Evolutionary conservation across 1,140 invertebrate species (phyloP), one percentile per base, ranked within the genome.

Genomic region (Scaptomyza hsui): DNA sequence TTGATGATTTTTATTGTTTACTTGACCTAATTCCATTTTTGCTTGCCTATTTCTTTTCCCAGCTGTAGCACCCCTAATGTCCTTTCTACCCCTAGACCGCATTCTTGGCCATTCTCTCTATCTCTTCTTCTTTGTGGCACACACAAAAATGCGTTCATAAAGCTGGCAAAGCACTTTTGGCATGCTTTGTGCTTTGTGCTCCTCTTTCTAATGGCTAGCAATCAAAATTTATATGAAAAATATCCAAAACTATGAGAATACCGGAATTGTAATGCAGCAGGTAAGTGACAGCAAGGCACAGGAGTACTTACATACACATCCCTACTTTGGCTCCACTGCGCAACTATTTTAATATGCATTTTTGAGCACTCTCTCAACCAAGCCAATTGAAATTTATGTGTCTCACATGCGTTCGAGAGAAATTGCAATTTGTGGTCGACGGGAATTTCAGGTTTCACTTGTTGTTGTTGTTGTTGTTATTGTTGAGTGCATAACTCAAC

Each of bases 1-100:
- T 49, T 88, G 71, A 72, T 86, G 82, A 86, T 86, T 86, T 86
- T 88, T 86, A 86, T 86, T 86, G 82, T 86, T 86, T 88, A 86
- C 78, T 77, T 86, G 82, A 86, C 82, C 82, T 64, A 86, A 78
- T 86, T 86, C 80, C 65, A 55, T 18, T 29, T 47, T 18, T 5
- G 26, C 12, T 44, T 57, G 62, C 26, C 39, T 63, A 24, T 51
- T 42, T 42, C 13, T 29, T 39, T 39, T 44, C 21, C 9, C 65
- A 53, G 39, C 1, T n/a, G 10, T 1, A 35, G n/a, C 65, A 69
- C 24, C 59, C 73, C 59, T 61, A 74, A 56, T 56, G 21, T 42
- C 24, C 53, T n/a, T n/a, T n/a, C n/a, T 45, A 44, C 10, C 41
- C 41, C 48, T 55, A 57, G 56, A 29, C 26, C 26, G 24, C 44